phyloP scores from a whole-genome alignment of 2,113 vertebrate species.

The cattle (Bos taurus) region DNA sequence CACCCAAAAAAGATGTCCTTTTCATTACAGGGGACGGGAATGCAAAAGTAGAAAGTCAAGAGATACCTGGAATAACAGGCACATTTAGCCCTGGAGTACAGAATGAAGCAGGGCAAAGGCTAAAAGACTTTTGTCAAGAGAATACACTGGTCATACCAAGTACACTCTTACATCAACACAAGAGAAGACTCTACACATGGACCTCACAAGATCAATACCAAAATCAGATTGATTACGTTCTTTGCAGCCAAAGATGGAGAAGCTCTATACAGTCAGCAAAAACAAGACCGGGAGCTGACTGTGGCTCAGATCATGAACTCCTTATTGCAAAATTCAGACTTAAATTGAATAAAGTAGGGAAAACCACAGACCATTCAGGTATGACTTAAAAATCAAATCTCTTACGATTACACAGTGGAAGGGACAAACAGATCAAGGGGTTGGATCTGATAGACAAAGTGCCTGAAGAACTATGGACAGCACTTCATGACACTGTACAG shows the following conservation, averaged over 20 bases:
- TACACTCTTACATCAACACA: neutral
- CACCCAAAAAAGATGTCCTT: neutral
- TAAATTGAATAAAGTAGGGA: neutral
- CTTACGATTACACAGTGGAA: neutral
- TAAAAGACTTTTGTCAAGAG: neutral
- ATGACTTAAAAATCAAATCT: neutral
- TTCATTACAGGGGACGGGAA: neutral
- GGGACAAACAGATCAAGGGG: too few species aligned
- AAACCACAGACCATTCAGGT: neutral
- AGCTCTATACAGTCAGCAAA: neutral
- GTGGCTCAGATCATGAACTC: neutral
- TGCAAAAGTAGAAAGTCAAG: neutral
- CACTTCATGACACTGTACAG: too few species aligned
- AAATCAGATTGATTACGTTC: neutral
- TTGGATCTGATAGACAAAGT: too few species aligned
- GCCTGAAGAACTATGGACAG: too few species aligned
- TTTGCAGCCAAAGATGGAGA: neutral
- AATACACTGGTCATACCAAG: neutral
- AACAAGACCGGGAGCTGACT: accelerated
- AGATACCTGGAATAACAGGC: neutral
- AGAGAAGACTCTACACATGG: neutral
- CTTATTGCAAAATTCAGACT: neutral
- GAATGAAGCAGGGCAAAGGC: neutral
- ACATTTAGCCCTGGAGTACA: neutral
- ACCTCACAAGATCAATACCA: accelerated